Evolutionary conservation across 2,797 vertebrate genomes (phyloP).

Genomic region (Gambusia yucatana): DNA sequence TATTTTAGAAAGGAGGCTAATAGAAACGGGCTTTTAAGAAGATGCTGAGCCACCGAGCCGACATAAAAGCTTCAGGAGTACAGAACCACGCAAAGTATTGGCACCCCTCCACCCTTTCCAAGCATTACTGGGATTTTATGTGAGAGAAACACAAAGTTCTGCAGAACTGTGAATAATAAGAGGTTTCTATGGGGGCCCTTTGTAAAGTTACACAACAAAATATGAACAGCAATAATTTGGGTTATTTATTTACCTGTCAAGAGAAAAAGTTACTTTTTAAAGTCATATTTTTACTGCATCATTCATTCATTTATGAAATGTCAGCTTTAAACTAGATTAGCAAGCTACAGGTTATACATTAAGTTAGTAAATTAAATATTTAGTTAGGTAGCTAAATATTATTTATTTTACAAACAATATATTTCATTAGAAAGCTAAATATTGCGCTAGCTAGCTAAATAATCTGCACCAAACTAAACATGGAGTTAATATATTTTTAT

Average conservation of each 20-base stretch:
- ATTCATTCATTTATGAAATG: not conserved
- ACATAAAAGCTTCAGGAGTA: not conserved
- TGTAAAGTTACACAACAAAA: not conserved
- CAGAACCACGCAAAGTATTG: not conserved
- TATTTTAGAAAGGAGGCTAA: constrained; percentile 38
- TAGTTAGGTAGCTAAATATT: not conserved
- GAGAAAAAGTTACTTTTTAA: not conserved
- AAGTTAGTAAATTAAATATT: not conserved
- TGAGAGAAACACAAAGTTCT: not conserved
- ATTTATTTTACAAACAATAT: not conserved
- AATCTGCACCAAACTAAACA: too few relatives aligned
- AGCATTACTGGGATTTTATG: not conserved
- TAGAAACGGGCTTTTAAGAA: constrained; percentile 13
- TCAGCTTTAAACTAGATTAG: not conserved
- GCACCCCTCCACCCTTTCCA: too few relatives aligned
- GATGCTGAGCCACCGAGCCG: not conserved
- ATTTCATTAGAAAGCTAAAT: not conserved
- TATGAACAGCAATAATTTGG: not conserved
- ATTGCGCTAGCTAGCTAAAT: too few relatives aligned
- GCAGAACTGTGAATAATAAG: not conserved
- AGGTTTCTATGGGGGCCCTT: not conserved
- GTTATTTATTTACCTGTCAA: not conserved
- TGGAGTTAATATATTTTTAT: too few relatives aligned
- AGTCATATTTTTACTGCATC: not conserved
- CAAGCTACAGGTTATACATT: not conserved